Percentiles rank a stretch among this genome's conserved stretches.
Conservation (phyloP, 2,113 vertebrate species). For the Hymenochirus boettgeri region DNA sequence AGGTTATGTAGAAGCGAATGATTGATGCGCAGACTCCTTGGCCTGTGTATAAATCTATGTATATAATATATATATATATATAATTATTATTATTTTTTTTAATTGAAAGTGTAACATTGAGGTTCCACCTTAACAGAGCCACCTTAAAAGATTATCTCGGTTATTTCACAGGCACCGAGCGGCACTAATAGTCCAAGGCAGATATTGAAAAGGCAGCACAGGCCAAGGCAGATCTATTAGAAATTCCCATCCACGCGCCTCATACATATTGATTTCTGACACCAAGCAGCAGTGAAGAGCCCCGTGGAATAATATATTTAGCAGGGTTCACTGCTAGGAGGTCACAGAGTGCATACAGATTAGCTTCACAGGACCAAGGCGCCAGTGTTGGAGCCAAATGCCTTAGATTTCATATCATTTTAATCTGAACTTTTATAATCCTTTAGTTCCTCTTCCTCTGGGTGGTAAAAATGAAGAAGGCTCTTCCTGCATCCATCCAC, state of each 20-base stretch:
- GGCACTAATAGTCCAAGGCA: conserved; percentile 99
- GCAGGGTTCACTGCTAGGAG: conserved; percentile 96
- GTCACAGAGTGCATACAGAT: conserved; percentile 99
- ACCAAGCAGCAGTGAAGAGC: conserved; percentile 99
- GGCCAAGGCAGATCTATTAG: conserved; percentile 99
- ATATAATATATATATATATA: not conserved
- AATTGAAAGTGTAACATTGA: conserved; percentile 74
- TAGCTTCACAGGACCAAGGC: conserved; percentile 91
- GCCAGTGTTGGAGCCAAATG: conserved; percentile 78
- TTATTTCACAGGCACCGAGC: conserved; percentile 99
- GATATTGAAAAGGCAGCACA: conserved; percentile 98
- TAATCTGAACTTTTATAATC: conserved; percentile 83
- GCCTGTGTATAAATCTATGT: not conserved
- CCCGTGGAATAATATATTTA: conserved; percentile 99
- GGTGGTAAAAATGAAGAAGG: conserved; percentile 64
- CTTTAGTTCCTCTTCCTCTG: conserved; percentile 75
- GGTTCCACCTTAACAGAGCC: conserved; percentile 97
- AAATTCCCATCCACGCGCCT: conserved; percentile 99
- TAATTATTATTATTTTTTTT: conserved; percentile 51
- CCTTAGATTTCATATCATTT: conserved; percentile 85
- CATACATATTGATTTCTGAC: conserved; percentile 99
- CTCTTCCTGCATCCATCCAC: conserved; percentile 50
- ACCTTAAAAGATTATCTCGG: conserved; percentile 99
- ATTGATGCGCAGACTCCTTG: no score
- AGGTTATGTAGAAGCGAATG: conserved; percentile 48